Evolutionary conservation across 2,888 invertebrate species (phyloP), one percentile per base, ranked within the genome.

Genomic region (Nipponacmea schrenckii): DNA sequence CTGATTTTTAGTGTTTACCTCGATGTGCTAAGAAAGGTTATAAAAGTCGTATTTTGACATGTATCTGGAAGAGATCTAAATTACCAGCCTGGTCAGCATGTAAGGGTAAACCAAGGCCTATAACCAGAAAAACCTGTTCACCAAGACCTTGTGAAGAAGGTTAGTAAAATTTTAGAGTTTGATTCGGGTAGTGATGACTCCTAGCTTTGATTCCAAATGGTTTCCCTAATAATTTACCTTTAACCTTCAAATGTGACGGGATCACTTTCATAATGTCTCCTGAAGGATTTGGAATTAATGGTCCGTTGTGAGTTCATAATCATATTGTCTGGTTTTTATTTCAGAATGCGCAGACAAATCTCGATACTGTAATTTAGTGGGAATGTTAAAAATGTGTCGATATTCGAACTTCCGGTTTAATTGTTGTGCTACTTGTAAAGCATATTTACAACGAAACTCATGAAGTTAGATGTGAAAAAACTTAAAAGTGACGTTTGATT

Each of bases 321-420:
- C 7, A 5, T 31, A 31, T 31, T 31, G 31, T 31, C 31, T 31
- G 31, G 2, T 27, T 67, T 44, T 67, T 73, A 39, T 76, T 79
- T 69, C 73, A 76, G 77, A 62, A 15, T 84, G 84, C 67, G 63
- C 20, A n/a, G 84, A 84, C 75, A 67, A 68, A 8, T 84, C 84
- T 2, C 70, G 79, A 27, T 83, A 81, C 73, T 84, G 84, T 68
- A 80, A 78, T 67, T 62, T 83, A 62, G 77, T 80, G 5, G 77
- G 77, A 20, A 73, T 80, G 71, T 71, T 84, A 64, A 77, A 76
- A 66, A 80, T 84, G 83, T 84, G 84, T 65, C 74, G 81, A 45
- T 81, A 80, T 62, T 69, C 74, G 26, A 77, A 79, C 50, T 84
- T 84, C 71, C 73, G 76, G 17, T 70, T 68, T 20, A 75, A 75